These are phyloP conservation scores for Aplysina aerophoba DNA, from an alignment of 37 sponge, comb jelly and placozoan species.

Conservation along the genomic window DNA sequence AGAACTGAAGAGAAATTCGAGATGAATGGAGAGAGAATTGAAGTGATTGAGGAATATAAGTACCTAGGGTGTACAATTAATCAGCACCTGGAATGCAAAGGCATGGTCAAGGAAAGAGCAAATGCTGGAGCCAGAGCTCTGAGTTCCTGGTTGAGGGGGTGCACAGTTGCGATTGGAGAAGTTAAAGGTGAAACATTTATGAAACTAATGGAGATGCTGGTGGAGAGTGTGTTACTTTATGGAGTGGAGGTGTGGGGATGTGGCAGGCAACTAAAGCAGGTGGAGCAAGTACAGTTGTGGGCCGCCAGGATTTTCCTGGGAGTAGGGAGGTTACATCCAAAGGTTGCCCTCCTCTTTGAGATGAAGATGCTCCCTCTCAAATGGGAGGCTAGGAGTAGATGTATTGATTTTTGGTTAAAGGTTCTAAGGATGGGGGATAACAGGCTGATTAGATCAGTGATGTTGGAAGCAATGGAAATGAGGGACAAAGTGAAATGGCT, in stretches of 20 bases:
- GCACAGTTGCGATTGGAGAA: neutral
- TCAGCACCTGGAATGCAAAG: neutral
- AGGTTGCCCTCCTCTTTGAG: neutral
- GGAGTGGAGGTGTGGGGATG: conserved; percentile 2
- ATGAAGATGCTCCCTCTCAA: neutral
- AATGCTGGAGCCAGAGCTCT: neutral
- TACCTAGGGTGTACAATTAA: neutral
- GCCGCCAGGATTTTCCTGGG: neutral
- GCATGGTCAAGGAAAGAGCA: neutral
- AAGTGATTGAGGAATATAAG: neutral
- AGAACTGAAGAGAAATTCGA: neutral
- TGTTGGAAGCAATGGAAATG: neutral
- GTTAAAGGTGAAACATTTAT: neutral
- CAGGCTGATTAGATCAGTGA: neutral
- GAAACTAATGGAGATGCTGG: conserved; percentile 4
- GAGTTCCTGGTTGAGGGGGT: neutral
- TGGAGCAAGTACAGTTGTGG: conserved; percentile 8
- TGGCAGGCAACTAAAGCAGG: neutral
- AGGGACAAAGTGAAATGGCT: too few species aligned
- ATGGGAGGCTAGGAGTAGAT: neutral
- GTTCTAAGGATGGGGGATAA: neutral
- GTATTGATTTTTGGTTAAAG: conserved; percentile 9
- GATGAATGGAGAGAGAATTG: neutral
- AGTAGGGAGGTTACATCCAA: conserved; percentile 2
- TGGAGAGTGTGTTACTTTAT: neutral